Percentiles rank a stretch among this genome's conserved stretches.
Conservation (phyloP, 92 coral and sea anemone species). For the Isaurus tuberculatus region DNA sequence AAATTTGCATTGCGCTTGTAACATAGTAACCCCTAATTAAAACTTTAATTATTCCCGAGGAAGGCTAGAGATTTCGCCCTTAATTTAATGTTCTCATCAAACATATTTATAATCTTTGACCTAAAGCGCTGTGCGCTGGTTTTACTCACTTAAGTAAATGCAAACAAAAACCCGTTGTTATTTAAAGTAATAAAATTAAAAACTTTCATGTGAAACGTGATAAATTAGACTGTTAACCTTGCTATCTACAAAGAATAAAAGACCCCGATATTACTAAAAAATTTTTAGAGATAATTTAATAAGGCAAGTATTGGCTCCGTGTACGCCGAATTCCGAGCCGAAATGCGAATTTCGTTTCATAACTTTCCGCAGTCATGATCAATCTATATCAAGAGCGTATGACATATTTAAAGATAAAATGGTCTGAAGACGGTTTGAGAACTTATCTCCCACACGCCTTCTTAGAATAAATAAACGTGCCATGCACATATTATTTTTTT, state of each 20-base stretch:
- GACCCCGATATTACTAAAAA: slow-evolving; percentile 5
- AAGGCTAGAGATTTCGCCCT: slow-evolving; percentile 21
- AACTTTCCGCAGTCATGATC: slow-evolving; percentile 45
- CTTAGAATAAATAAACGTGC: slow-evolving; percentile 16
- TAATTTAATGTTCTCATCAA: slow-evolving; percentile 69
- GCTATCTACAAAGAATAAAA: neutral
- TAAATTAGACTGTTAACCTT: slow-evolving; percentile 19
- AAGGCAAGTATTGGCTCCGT: slow-evolving; percentile 24
- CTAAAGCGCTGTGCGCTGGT: slow-evolving; percentile 59
- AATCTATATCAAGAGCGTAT: slow-evolving; percentile 34
- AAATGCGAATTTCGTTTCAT: slow-evolving; percentile 15
- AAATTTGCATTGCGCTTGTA: slow-evolving; percentile 50
- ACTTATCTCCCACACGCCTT: neutral
- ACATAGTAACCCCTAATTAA: slow-evolving; percentile 44
- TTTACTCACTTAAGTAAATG: slow-evolving; percentile 65
- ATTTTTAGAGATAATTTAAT: slow-evolving; percentile 41
- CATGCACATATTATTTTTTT: no score
- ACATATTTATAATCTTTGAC: slow-evolving; percentile 71
- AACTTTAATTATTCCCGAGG: slow-evolving; percentile 42
- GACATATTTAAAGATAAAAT: slow-evolving; percentile 3
- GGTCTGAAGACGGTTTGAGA: neutral
- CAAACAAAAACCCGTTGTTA: slow-evolving; percentile 63
- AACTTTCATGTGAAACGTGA: slow-evolving; percentile 19
- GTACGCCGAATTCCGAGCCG: slow-evolving; percentile 37
- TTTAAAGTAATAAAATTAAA: slow-evolving; percentile 46